Evolutionary conservation across 2,888 invertebrate genomes (phyloP).

Genomic region (Lycocerus yunnanus): DNA sequence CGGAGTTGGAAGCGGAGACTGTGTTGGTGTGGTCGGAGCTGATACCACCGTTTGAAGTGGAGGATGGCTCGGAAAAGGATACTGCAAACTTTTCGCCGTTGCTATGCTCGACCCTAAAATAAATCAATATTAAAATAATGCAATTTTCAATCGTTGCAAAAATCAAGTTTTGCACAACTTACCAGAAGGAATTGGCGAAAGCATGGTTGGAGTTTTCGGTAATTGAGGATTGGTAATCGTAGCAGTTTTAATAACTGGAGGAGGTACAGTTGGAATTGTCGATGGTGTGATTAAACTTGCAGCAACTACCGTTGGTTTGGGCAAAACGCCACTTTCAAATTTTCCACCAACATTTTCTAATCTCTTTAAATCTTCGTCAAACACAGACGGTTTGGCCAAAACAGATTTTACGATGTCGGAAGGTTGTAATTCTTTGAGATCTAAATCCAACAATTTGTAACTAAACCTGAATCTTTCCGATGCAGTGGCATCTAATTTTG

Average conservation of each 20-base stretch:
- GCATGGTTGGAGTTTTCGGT: constrained; percentile 51
- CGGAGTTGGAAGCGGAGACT: constrained; percentile 39
- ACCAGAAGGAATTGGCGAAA: constrained; percentile 51
- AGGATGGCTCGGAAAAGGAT: constrained; percentile 80
- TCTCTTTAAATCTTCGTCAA: constrained; percentile 94
- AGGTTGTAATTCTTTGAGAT: constrained; percentile 81
- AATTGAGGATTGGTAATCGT: constrained; percentile 35
- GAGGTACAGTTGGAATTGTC: constrained; percentile 31
- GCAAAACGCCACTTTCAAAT: constrained; percentile 63
- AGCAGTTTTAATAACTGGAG: constrained; percentile 40
- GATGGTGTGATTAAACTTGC: constrained; percentile 15
- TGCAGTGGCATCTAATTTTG: constrained; percentile 58
- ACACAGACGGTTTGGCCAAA: constrained; percentile 89
- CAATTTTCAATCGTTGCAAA: constrained; percentile 40
- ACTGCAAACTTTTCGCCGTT: constrained; percentile 67
- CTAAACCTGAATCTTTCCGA: constrained; percentile 65
- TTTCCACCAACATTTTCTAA: constrained; percentile 86
- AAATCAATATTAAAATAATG: neutral
- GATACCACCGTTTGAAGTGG: constrained; percentile 56
- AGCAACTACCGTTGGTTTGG: constrained; percentile 39
- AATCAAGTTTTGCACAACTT: constrained; percentile 33
- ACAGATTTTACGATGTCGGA: constrained; percentile 93
- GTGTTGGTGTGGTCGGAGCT: constrained; percentile 37
- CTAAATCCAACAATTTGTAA: constrained; percentile 78
- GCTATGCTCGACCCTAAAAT: constrained; percentile 39